A percentile compares a stretch with the other conserved stretches of the same genome.
Evolutionary conservation across 2,888 invertebrate genomes (phyloP).

Genomic region (Drosophila quinaria): DNA sequence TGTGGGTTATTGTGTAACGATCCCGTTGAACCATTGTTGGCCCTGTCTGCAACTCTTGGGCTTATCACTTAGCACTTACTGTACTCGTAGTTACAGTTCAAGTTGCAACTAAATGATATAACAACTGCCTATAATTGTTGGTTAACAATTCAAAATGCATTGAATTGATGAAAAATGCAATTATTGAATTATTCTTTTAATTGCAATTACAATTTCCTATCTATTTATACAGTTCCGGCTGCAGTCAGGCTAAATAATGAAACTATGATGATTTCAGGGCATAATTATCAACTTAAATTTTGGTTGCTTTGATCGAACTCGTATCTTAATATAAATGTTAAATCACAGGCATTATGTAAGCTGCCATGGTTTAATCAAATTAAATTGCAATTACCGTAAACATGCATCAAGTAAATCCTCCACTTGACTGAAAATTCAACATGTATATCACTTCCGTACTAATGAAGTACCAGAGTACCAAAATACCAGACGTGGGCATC

Average conservation of each 20-base stretch:
- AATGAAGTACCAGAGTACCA: constrained; percentile 66
- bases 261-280: neutral
- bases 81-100: constrained; percentile 29
- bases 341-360: constrained; percentile 57
- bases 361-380: constrained; percentile 64
- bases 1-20: constrained; percentile 70
- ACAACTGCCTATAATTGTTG: constrained; percentile 20
- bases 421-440: constrained; percentile 41
- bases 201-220: constrained; percentile 21
- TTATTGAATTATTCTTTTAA: constrained; percentile 21
- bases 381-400: constrained; percentile 56
- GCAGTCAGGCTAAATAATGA: neutral
- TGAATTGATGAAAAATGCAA: constrained; percentile 6
- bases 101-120: constrained; percentile 48
- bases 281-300: constrained; percentile 1
- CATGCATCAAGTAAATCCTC: constrained; percentile 39
- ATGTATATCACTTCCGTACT: constrained; percentile 79
- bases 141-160: constrained; percentile 9
- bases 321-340: constrained; percentile 24
- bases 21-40: constrained; percentile 61
- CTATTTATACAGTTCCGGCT: constrained; percentile 16
- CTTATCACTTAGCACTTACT: constrained; percentile 51
- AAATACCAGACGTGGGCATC: constrained; percentile 50
- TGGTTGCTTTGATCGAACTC: neutral
- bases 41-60: constrained; percentile 31